Evolutionary conservation across 2,113 vertebrate species (phyloP), one percentile per base, ranked within the genome.

Genomic region (Callopanchax toddi): DNA sequence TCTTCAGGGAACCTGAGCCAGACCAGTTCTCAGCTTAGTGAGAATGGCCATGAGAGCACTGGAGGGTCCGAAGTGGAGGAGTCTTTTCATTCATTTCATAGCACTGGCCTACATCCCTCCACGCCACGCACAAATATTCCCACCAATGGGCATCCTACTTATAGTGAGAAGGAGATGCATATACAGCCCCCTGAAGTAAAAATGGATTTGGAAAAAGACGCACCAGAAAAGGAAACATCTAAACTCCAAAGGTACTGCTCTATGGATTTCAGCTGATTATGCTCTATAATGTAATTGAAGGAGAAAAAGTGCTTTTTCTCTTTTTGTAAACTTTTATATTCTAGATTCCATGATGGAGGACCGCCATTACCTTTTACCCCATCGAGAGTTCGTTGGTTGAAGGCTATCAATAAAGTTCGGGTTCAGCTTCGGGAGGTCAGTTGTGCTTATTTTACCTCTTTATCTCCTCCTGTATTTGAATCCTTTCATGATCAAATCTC

Each of bases 1-100:
- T 99, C 97, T 45, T 98, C 97, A 43, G 96, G 96, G 79, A 97
- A 97, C 71, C 90, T 98, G 81, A 99, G 97, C 89, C 96, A 96
- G 87, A 93, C 91, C 59, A 98, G 97, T 85, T 97, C 96, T 76
- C 96, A 96, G 65, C 90, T 95, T 26, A 98, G 96, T 63, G 97
- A 98, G 80, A 89, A 87, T 60, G 96, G 97, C 40, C 95, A 93
- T 1, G 95, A 94, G 73, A 95, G 93, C 54, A 87, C 87, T 42
- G 92, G 89, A 22, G 91, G 84, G 9, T 92, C 90, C 6, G 94
- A 94, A 45, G 88, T 94, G 5, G 96, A 96, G 34, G 96, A 93
- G 76, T 92, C 91, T 0, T 88, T 90, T 86, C 92, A 94, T 71
- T 93, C 93, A 12, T 94, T 87, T 71, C 93, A 91, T 71, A 94